Evolutionary conservation across 2,797 vertebrate genomes (phyloP).

Genomic region (Urophycis tenuis): DNA sequence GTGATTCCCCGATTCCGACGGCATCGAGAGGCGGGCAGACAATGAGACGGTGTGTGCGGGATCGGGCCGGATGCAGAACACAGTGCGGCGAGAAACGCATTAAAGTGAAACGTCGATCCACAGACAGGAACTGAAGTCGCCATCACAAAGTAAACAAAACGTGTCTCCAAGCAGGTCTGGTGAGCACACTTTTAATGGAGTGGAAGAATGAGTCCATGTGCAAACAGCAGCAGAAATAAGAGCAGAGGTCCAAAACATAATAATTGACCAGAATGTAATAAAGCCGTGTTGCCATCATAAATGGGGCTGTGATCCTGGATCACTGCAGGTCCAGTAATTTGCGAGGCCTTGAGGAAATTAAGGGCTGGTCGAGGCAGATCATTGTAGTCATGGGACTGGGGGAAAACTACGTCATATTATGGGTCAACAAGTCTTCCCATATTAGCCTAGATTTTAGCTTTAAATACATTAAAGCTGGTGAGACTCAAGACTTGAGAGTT

Average conservation of each 20-base stretch:
- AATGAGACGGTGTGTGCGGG: background rate
- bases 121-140: conserved; percentile 23
- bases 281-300: background rate
- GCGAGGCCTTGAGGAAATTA: background rate
- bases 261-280: background rate
- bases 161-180: background rate
- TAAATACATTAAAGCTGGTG: background rate
- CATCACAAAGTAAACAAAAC: background rate
- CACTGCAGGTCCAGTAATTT: background rate
- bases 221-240: background rate
- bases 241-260: background rate
- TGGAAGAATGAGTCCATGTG: background rate
- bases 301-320: background rate
- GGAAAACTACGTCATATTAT: background rate
- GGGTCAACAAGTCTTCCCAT: background rate
- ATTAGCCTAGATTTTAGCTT: conserved; percentile 1
- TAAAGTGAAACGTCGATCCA: conserved; percentile 33
- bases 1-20: conserved; percentile 46
- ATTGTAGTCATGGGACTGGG: background rate
- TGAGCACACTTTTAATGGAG: background rate
- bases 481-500: background rate
- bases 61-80: background rate
- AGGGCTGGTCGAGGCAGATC: background rate
- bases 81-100: conserved; percentile 8
- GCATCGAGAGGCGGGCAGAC: conserved; percentile 30